Conservation (phyloP, 1,140 invertebrate genomes). For the Coenobita brevimanus region DNA sequence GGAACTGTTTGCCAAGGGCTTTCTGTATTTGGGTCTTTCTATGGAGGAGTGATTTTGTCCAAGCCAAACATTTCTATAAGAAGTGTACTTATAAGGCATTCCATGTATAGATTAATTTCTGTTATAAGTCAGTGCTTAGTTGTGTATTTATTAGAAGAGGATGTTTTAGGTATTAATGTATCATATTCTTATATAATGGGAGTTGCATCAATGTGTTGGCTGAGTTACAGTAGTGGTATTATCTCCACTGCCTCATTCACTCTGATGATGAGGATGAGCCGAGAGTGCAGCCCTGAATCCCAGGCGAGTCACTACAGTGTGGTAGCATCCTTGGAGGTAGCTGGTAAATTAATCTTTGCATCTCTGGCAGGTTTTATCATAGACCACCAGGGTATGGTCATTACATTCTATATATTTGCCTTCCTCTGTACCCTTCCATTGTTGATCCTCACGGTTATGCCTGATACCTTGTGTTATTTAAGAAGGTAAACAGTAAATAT, state of each 20-base stretch:
- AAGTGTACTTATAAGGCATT: slow-evolving; percentile 29
- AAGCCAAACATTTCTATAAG: slow-evolving; percentile 23
- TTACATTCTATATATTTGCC: slow-evolving; percentile 21
- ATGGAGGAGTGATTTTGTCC: slow-evolving; percentile 31
- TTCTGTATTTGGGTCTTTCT: slow-evolving; percentile 43
- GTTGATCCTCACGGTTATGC: slow-evolving; percentile 3
- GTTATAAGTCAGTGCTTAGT: slow-evolving; percentile 23
- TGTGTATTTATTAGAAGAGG: slow-evolving; percentile 1
- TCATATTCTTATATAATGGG: background rate
- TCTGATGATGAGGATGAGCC: slow-evolving; percentile 46
- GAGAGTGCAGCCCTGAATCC: slow-evolving; percentile 15
- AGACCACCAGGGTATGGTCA: slow-evolving; percentile 25
- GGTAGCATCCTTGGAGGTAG: slow-evolving; percentile 45
- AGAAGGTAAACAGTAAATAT: background rate
- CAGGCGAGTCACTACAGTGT: slow-evolving; percentile 52
- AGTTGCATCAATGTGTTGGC: slow-evolving; percentile 23
- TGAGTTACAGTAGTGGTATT: slow-evolving; percentile 47
- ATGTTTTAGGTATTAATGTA: background rate
- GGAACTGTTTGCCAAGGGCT: slow-evolving; percentile 51
- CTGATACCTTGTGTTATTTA: background rate
- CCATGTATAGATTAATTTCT: slow-evolving; percentile 28
- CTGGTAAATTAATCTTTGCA: slow-evolving; percentile 52
- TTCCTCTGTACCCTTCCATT: slow-evolving; percentile 19
- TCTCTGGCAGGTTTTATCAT: slow-evolving; percentile 42
- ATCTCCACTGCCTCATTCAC: slow-evolving; percentile 56